Percentiles rank a stretch among this genome's conserved stretches.
Conservation (phyloP, 2,888 invertebrate species). For the Drosophila robusta region DNA sequence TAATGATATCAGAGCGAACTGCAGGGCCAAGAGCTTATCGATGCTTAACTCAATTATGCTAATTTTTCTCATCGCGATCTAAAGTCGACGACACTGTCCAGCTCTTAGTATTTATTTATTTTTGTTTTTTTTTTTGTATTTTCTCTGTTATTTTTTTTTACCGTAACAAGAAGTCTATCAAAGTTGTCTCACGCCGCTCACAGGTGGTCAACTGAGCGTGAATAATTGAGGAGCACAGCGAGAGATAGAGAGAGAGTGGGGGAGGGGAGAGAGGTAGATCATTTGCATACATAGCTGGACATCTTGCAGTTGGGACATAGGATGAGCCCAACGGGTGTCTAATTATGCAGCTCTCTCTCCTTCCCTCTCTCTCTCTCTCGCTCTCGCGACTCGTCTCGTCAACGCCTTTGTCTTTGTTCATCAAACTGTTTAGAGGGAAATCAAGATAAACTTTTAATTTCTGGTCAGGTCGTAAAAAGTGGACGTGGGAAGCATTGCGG, state of each 20-base stretch:
- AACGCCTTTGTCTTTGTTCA: conserved; percentile 69
- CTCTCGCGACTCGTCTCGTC: conserved; percentile 26
- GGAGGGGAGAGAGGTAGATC: neutral
- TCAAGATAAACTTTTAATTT: conserved; percentile 82
- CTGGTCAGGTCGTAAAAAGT: conserved; percentile 70
- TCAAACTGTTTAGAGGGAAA: conserved; percentile 77
- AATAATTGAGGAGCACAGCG: conserved; percentile 66
- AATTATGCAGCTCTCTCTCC: conserved; percentile 70
- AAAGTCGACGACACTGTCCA: conserved; percentile 52
- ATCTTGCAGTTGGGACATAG: conserved; percentile 19
- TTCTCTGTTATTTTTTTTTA: conserved; percentile 29
- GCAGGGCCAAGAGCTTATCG: conserved; percentile 73
- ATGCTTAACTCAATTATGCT: conserved; percentile 79
- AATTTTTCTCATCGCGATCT: conserved; percentile 53
- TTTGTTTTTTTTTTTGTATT: conserved; percentile 25
- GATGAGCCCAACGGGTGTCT: conserved; percentile 61
- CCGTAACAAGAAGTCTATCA: conserved; percentile 59
- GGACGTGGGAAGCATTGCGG: conserved; percentile 70
- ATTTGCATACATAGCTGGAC: conserved; percentile 59
- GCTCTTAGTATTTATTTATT: conserved; percentile 29
- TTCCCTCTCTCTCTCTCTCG: neutral
- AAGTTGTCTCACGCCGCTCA: conserved; percentile 62
- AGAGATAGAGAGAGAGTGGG: neutral
- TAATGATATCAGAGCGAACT: conserved; percentile 64
- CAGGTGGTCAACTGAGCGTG: conserved; percentile 83